These are phyloP conservation scores for Xanthorhoe spadicearia DNA, from an alignment of 2,888 invertebrate species.

Conservation along the genomic window DNA sequence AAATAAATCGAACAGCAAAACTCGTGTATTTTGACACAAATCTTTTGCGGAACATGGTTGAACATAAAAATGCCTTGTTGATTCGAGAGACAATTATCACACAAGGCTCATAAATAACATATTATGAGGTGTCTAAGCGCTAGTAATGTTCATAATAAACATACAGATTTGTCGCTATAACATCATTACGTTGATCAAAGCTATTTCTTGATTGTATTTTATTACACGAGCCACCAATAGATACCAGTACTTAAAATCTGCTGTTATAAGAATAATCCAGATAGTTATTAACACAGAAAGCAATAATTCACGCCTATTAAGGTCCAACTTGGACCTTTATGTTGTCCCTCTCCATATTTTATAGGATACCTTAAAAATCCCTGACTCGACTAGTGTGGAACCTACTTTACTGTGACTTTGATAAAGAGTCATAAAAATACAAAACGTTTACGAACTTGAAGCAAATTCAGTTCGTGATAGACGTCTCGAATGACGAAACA, in stretches of 20 bases:
- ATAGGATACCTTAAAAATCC: conserved; percentile 30
- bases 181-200: conserved; percentile 17
- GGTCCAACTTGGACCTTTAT: conserved; percentile 36
- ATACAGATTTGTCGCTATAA: conserved; percentile 20
- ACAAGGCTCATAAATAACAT: neutral
- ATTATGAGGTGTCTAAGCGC: neutral
- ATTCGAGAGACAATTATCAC: conserved; percentile 4
- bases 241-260: conserved; percentile 13
- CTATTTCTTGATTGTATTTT: conserved; percentile 24
- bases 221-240: conserved; percentile 14
- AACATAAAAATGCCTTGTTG: neutral
- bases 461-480: conserved; percentile 64
- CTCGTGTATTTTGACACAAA: neutral
- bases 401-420: conserved; percentile 14
- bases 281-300: conserved; percentile 28
- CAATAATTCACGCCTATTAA: conserved; percentile 35
- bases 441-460: conserved; percentile 58
- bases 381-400: conserved; percentile 20
- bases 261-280: conserved; percentile 29
- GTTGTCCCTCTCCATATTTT: conserved; percentile 36
- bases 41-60: neutral
- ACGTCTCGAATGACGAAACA: conserved; percentile 64
- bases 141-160: conserved; percentile 21
- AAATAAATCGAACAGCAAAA: neutral
- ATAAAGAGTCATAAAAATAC: conserved; percentile 10